Evolutionary conservation across 1,140 invertebrate genomes (phyloP), one percentile per base, ranked within the genome.

Genomic region (Eciton burchellii): DNA sequence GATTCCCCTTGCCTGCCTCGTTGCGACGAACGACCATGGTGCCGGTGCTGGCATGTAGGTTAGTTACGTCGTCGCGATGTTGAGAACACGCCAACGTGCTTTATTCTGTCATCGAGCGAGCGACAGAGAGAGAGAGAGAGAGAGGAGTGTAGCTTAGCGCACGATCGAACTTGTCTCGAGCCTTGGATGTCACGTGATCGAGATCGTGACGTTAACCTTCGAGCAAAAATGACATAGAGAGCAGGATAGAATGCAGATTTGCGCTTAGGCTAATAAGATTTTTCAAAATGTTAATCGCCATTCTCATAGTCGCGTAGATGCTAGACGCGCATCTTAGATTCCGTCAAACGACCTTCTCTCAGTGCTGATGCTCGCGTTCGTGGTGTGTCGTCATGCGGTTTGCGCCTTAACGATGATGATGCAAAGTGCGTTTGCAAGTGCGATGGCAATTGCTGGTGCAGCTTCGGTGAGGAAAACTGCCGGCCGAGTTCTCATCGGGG

Each of bases 391-490:
- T 3, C 6, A 21, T 3, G n/a, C n/a, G n/a, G n/a, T 54, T 54
- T 9, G 52, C 49, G 49, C 49, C 12, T 52, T n/a, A 52, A 52
- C 35, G 35, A 35, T 6, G 35, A 35, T 6, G 6, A 35, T 6
- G 35, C 35, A 35, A 35, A 35, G 35, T 6, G 35, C 6, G 35
- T 2, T 73, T 26, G 26, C 35, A 3, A 6, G 19, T 0, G 1
- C 9, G 26, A 29, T 45, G 29, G 45, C 59, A 65, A 76, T 76
- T 54, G 45, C 71, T 52, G n/a, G 43, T 65, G 45, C 56, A 29
- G 35, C 19, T 60, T 76, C n/a, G 73, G 52, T 65, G 65, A 62
- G 62, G 47, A 49, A 76, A 76, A 45, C 19, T n/a, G 66, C n/a
- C 57, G 72, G 21, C n/a, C 73, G 29, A 19, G 29, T 4, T 43